phyloP scores from a whole-genome alignment of 2,888 invertebrate species.

The Diadromus collaris region DNA sequence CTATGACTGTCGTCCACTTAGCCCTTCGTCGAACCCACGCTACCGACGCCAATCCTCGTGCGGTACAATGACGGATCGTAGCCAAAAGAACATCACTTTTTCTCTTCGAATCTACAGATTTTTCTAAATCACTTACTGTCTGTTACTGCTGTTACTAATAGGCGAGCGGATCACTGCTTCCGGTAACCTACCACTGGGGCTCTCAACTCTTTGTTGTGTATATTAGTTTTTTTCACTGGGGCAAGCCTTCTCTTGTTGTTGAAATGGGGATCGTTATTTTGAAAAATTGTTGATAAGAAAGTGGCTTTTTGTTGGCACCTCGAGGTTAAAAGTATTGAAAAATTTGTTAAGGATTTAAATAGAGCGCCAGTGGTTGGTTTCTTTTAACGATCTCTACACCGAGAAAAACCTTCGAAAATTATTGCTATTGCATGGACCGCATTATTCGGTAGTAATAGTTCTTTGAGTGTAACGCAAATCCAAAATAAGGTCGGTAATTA shows the following conservation, averaged over 20 bases:
- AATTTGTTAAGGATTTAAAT: background rate
- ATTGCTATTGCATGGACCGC: too few relatives aligned
- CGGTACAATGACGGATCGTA: slow-evolving; percentile 21
- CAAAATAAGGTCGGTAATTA: background rate
- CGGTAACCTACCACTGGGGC: background rate
- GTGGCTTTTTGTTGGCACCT: background rate
- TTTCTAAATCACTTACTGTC: slow-evolving; percentile 3
- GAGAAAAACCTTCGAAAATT: background rate
- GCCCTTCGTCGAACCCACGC: background rate
- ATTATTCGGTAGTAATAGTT: background rate
- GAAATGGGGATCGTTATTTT: background rate
- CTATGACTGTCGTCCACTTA: background rate
- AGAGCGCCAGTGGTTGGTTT: slow-evolving; percentile 1
- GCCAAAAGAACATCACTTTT: slow-evolving; percentile 12
- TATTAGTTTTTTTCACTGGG: background rate
- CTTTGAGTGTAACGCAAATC: background rate
- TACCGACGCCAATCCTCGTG: background rate
- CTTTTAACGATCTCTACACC: background rate
- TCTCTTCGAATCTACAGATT: background rate
- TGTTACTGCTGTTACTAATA: slow-evolving; percentile 4
- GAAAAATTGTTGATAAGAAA: background rate
- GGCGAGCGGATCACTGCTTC: slow-evolving; percentile 2
- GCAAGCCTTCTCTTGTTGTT: background rate
- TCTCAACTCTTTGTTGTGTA: background rate
- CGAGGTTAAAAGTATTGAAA: background rate